Base-by-base conservation (phyloP, 2,797 vertebrate genomes). In the Intellagama lesueurii region DNA sequence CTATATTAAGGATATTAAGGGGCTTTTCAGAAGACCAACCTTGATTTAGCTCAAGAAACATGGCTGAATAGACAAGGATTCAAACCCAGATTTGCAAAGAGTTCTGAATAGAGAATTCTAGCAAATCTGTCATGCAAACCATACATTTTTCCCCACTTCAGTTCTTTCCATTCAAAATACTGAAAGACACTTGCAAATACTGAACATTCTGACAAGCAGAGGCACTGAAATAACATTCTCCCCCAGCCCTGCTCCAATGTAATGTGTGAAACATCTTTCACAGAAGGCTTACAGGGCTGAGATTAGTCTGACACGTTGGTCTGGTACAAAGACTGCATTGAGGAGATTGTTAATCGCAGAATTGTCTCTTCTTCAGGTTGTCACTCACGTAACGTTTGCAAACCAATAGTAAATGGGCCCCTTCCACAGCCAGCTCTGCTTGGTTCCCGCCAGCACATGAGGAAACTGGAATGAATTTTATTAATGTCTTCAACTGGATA, bases 401-500 rank as follows among this genome's bases (percentile, higher is more conserved):
- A 91, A 83, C 88, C 87, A 8, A 32, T 87, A 86, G 87, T 87
- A 94, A 95, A 93, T 2, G 40, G 94, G 86, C 89, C 93, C 88
- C 85, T 30, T 90, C 86, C 89, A 91, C 91, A 96, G 91, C 82
- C 88, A 91, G 88, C 93, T 94, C 91, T 94, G 95, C 44, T 91
- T 87, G 89, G 82, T 91, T 91, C 78, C 44, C 88, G 88, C 92
- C 93, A 95, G 87, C 94, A 90, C 91, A 81, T 89, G 93, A 94
- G 91, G 95, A 96, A 94, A 95, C 95, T 95, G 90, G 94, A 97
- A 96, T 92, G 94, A 94, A 91, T 95, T 97, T 96, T 96, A 97
- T 97, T 98, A 98, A 97, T 97, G 95, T 95, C 95, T 96, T 96
- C 93, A 94, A 92, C 80, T 90, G 93, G 96, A 95, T 96, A 97